Evolutionary conservation across 37 sponge, comb jelly and placozoan species (phyloP), one percentile per base, ranked within the genome.

Genomic region (Diacarnus erythraeanus): DNA sequence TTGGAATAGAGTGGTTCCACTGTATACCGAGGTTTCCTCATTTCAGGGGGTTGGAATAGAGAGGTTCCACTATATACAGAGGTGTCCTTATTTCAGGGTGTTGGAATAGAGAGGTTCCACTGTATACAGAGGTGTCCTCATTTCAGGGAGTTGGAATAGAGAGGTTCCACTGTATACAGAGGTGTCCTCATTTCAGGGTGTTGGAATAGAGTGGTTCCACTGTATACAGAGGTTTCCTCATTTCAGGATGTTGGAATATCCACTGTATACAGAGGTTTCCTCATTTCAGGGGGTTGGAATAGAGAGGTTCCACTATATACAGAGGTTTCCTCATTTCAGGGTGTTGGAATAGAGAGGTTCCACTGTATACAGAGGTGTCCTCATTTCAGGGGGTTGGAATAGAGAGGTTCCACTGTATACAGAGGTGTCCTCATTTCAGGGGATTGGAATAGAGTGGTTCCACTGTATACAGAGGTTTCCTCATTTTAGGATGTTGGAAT

Each of bases 351-450:
- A 30, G 9, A 65, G 66, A 30, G 30, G 66, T 26, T 65, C 66
- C 33, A n/a, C n/a, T n/a, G n/a, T n/a, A n/a, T 65, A 65, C 34
- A 31, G 66, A 65, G 66, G 66, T 65, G 66, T 18, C 66, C 66
- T 65, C 34, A 65, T 31, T 18, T 59, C 33, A 65, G 66, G 31
- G 30, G 66, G 30, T 30, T 30, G 30, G 66, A 65, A 5, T 65
- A 30, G 66, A 65, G 34, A 30, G 30, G 66, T 47, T 47, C 51
- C 12, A n/a, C n/a, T n/a, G n/a, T n/a, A n/a, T 30, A 65, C 34
- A 31, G 66, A 65, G 66, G 66, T 65, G 66, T 18, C 66, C 66
- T 65, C 33, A 65, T 65, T 18, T 15, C 6, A 61, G 64, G 64
- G 5, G 64, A 20, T 23, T 30, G 30, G 66, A 65, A 5, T 65